Conservation (phyloP, 2,113 vertebrate genomes). For the Numenius arquata region DNA sequence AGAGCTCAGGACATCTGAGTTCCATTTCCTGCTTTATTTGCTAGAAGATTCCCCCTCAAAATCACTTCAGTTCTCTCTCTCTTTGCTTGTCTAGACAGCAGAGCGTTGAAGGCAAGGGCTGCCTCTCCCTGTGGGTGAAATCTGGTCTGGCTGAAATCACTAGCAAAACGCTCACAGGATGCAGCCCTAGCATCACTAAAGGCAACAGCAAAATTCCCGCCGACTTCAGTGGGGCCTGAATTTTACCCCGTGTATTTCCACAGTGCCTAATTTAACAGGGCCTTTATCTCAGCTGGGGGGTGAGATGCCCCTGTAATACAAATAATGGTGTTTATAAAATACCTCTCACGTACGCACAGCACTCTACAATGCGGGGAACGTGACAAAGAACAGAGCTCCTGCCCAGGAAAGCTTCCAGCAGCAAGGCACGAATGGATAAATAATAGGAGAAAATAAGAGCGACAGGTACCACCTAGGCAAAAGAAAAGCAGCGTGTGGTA, state of each 20-base stretch:
- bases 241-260: constrained; percentile 18
- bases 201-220: background rate
- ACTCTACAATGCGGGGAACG: background rate
- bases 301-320: background rate
- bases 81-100: background rate
- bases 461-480: constrained; percentile 29
- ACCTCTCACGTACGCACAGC: background rate
- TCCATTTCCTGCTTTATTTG: constrained; percentile 26
- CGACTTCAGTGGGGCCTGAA: background rate
- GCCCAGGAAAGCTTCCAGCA: constrained; percentile 43
- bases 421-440: constrained; percentile 34
- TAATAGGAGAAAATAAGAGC: constrained; percentile 17
- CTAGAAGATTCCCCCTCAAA: background rate
- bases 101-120: background rate
- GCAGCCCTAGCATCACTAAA: background rate
- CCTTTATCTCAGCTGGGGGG: constrained; percentile 25
- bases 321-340: constrained; percentile 36
- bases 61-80: background rate
- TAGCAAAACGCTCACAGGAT: background rate
- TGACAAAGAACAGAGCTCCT: constrained; percentile 38
- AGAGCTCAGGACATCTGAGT: background rate
- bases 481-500: constrained; percentile 36
- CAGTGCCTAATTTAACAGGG: background rate
- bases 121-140: constrained; percentile 28
- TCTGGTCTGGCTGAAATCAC: constrained; percentile 12